A percentile compares a stretch with the other conserved stretches of the same genome.
These are phyloP conservation scores for Elgaria multicarinata DNA, from an alignment of 2,113 vertebrate genomes.

Conservation along the genomic window DNA sequence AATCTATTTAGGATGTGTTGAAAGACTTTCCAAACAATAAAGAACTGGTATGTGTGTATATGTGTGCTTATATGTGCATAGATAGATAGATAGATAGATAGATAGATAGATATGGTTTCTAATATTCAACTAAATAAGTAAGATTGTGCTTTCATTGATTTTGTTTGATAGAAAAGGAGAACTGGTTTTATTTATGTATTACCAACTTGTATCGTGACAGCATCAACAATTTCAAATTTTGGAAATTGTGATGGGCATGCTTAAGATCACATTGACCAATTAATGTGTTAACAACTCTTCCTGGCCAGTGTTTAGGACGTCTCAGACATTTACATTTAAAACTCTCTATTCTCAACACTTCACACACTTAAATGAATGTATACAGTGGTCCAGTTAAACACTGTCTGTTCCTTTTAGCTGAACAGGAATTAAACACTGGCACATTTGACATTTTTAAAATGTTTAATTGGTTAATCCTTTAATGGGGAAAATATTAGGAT, in stretches of 20 bases:
- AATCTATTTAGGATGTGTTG: background rate
- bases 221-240: background rate
- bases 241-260: background rate
- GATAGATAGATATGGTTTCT: background rate
- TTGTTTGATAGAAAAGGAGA: background rate
- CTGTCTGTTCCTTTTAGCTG: background rate
- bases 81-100: background rate
- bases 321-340: constrained; percentile 32
- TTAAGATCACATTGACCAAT: background rate
- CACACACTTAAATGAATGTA: background rate
- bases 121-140: background rate
- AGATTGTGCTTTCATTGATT: background rate
- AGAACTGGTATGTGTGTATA: background rate
- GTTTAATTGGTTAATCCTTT: constrained; percentile 40
- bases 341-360: background rate
- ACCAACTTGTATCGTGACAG: background rate
- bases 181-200: background rate
- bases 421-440: constrained; percentile 19
- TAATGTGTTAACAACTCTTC: constrained; percentile 12
- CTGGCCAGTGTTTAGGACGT: background rate
- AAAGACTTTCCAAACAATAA: constrained; percentile 20
- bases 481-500: constrained; percentile 18
- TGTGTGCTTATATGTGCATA: background rate
- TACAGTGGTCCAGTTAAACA: constrained; percentile 19
- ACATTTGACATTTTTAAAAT: constrained; percentile 8